A percentile compares a stretch with the other conserved stretches of the same genome.
These are phyloP conservation scores for Trichonephila clavipes DNA, from an alignment of 1,140 invertebrate genomes.

Conservation along the genomic window DNA sequence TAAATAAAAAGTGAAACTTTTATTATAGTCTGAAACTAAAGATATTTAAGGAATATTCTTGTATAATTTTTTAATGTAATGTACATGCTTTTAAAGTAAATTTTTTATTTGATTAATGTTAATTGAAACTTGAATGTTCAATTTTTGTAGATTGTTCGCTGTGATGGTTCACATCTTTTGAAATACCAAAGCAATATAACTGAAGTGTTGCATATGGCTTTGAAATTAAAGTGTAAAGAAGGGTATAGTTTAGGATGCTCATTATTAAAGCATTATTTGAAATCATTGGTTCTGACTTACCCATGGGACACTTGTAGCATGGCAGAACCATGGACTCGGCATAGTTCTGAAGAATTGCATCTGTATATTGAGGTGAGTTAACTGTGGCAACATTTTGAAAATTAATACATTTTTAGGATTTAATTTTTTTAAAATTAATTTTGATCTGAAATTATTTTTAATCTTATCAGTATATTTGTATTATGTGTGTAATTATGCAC, in stretches of 20 bases:
- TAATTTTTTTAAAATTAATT: too few relatives aligned
- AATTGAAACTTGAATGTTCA: conserved; percentile 58
- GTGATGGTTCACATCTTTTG: conserved; percentile 84
- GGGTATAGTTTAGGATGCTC: conserved; percentile 84
- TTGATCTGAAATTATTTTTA: too few relatives aligned
- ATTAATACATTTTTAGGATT: not conserved
- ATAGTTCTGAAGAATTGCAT: conserved; percentile 51
- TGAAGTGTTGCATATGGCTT: conserved; percentile 84
- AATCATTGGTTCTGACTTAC: conserved; percentile 84
- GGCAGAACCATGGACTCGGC: conserved; percentile 80
- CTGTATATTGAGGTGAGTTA: conserved; percentile 54
- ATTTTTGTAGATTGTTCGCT: conserved; percentile 82
- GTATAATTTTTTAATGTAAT: too few relatives aligned
- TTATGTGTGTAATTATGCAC: too few relatives aligned
- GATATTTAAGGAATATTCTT: too few relatives aligned
- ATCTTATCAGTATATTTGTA: too few relatives aligned
- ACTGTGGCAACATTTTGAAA: not conserved
- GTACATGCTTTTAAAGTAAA: too few relatives aligned
- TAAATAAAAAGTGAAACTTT: too few relatives aligned
- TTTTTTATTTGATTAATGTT: not conserved
- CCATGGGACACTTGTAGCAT: conserved; percentile 86
- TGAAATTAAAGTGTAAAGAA: conserved; percentile 85
- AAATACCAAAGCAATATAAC: conserved; percentile 85
- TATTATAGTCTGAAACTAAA: too few relatives aligned
- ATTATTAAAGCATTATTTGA: conserved; percentile 83